Evolutionary conservation across 2,113 vertebrate species (phyloP), one percentile per base, ranked within the genome.

Genomic region (Chamaetylas fuelleborni): DNA sequence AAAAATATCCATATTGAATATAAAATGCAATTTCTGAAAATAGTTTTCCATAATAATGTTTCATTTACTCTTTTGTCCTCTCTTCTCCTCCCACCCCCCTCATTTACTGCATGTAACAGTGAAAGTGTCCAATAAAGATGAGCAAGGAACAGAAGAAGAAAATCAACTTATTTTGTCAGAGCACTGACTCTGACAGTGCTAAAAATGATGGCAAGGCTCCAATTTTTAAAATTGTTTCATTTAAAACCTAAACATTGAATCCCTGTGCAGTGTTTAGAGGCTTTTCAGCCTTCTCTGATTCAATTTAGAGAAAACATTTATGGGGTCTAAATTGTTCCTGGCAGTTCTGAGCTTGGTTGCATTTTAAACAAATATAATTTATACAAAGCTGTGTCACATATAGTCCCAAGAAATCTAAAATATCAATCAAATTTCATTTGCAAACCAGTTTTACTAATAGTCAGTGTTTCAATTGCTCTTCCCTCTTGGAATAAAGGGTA

Each of bases 251-350:
- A 96, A 91, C 86, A 95, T 40, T 96, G 83, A 81, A 83, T 97
- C 95, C 93, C 88, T 87, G 69, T 81, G 87, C 73, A 82, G 72
- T 94, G 62, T 97, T 97, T 97, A 96, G 90, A 96, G 45, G 84
- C 90, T 91, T 93, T 85, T 96, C 92, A 94, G 45, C 28, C 91
- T 88, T 95, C 90, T 93, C 93, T 94, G 70, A 97, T 96, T 97
- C 94, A 97, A 96, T 97, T 97, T 97, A 94, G 65, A 97, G 92
- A 92, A 97, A 97, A 88, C 53, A 88, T 96, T 98, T 97, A 96
- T 94, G 87, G 54, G 20, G n/a, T 74, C 95, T 97, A 98, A 96
- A 97, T 96, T 97, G 78, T 97, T 97, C 66, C 85, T 96, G 92
- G 79, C 64, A 97, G 96, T 93, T 92, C 92, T 88, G 79, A 88